These are phyloP conservation scores for Pelodytes ibericus DNA, from an alignment of 2,797 vertebrate species.

Conservation along the genomic window DNA sequence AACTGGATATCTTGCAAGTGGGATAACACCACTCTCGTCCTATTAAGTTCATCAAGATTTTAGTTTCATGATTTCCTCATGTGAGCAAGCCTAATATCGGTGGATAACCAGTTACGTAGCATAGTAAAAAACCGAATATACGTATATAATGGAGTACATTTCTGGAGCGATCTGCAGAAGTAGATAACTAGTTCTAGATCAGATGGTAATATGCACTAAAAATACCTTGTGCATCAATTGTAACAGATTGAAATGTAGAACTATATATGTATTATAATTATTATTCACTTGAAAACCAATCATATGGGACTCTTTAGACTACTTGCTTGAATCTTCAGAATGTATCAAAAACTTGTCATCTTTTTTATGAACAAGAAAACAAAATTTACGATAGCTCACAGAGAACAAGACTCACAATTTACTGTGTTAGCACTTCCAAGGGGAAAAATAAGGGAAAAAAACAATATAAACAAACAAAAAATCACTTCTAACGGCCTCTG, in stretches of 20 bases:
- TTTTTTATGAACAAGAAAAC: neutral
- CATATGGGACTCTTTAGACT: neutral
- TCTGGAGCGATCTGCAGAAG: neutral
- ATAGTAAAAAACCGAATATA: neutral
- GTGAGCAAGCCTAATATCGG: no score
- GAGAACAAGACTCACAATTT: slow-evolving; percentile 11
- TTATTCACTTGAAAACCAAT: neutral
- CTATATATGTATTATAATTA: neutral
- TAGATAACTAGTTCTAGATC: slow-evolving; percentile 2
- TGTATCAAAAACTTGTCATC: neutral
- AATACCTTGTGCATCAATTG: neutral
- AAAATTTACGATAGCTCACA: slow-evolving; percentile 10
- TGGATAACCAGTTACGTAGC: neutral
- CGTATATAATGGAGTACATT: neutral
- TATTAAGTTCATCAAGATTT: no score
- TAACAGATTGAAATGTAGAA: neutral
- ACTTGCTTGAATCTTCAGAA: slow-evolving; percentile 1
- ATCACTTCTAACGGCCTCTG: slow-evolving; percentile 42
- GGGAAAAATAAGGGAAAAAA: slow-evolving; percentile 4
- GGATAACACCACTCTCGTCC: no score
- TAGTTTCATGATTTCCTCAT: no score
- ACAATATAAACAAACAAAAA: slow-evolving; percentile 30
- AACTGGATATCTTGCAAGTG: no score
- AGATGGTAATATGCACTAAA: neutral
- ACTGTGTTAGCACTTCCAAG: neutral